These are phyloP conservation scores for Lepetodrilus schrolli DNA, from an alignment of 2,888 invertebrate species.

Conservation along the genomic window DNA sequence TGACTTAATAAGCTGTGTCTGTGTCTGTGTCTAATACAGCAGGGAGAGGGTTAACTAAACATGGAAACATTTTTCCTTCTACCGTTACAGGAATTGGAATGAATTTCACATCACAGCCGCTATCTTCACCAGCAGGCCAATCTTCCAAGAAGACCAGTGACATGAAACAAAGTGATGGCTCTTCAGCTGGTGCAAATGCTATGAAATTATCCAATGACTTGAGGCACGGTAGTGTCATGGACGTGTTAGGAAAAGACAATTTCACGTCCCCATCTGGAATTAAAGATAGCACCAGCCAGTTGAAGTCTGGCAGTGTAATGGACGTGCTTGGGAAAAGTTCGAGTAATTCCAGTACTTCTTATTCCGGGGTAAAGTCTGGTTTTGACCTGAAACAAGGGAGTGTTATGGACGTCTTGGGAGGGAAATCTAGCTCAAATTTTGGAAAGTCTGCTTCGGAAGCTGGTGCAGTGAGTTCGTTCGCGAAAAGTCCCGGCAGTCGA, in stretches of 20 bases:
- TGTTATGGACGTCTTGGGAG: slow-evolving; percentile 64
- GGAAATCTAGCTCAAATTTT: too few species aligned
- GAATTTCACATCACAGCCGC: background rate
- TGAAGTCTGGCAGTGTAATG: slow-evolving; percentile 70
- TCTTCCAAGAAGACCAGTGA: slow-evolving; percentile 68
- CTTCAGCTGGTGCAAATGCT: slow-evolving; percentile 54
- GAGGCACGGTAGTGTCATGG: slow-evolving; percentile 54
- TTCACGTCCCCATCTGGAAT: slow-evolving; percentile 2
- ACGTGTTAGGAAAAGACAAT: slow-evolving; percentile 41
- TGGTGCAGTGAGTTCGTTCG: too few species aligned
- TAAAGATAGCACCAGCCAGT: slow-evolving; percentile 51
- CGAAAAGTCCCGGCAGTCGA: too few species aligned
- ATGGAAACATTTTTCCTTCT: background rate
- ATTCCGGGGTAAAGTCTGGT: background rate
- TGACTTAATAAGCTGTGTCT: too few species aligned
- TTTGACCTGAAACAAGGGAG: slow-evolving; percentile 50
- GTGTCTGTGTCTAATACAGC: too few species aligned
- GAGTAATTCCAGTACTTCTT: background rate
- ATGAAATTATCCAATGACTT: slow-evolving; percentile 39
- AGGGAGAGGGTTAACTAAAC: too few species aligned
- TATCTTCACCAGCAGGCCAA: background rate
- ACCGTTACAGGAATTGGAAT: slow-evolving; percentile 34
- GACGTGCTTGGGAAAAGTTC: slow-evolving; percentile 58
- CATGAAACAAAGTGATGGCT: too few species aligned
- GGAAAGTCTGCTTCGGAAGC: too few species aligned